Base-by-base conservation (phyloP, 2,888 invertebrate genomes). In the Sisyra nigra region DNA sequence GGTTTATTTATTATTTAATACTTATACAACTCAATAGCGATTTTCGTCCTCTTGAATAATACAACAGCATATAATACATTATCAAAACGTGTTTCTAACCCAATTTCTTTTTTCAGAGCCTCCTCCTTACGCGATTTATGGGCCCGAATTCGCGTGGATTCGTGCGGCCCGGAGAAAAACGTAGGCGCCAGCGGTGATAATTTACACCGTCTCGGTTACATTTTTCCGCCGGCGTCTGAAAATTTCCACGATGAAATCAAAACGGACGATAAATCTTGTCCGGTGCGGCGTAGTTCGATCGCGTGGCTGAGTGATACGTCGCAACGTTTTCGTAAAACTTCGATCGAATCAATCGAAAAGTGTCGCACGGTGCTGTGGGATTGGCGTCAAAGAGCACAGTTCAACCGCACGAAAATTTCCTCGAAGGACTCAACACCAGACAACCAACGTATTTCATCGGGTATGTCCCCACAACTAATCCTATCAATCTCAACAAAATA, bases 111-210 rank as follows among this genome's bases (percentile, higher is more conserved):
- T 29, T 14, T 15, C 17, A 40, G 40, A 40, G 17, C 40, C 6
- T 40, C 40, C 30, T 31, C 40, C 9, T 29, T 40, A 15, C 40
- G 40, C 10, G 40, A 40, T 29, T 15, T 40, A 17, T 40, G 40
- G 40, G 15, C 31, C 6, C 30, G 31, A 13, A 31, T 40, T 2
- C 31, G 32, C n/a, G n/a, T 14, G 9, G 31, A 31, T 11, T 14
- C 11, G 32, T 15, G 15, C 9, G 11, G 4, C 34, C 2, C 34
- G 34, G 34, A 14, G 9, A 5, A 14, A 2, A 14, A 3, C 7
- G 7, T 34, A 14, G 34, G 2, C 34, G 11, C 9, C 13, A 14
- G 6, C 15, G 34, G 34, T n/a, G 7, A 14, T 8, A 11, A 34
- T 6, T 14, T 11, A n/a, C 7, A 5, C n/a, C 34, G 4, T n/a